Evolutionary conservation across 2,888 invertebrate genomes (phyloP), one percentile per base, ranked within the genome.

Genomic region (Galerucella calmariensis): DNA sequence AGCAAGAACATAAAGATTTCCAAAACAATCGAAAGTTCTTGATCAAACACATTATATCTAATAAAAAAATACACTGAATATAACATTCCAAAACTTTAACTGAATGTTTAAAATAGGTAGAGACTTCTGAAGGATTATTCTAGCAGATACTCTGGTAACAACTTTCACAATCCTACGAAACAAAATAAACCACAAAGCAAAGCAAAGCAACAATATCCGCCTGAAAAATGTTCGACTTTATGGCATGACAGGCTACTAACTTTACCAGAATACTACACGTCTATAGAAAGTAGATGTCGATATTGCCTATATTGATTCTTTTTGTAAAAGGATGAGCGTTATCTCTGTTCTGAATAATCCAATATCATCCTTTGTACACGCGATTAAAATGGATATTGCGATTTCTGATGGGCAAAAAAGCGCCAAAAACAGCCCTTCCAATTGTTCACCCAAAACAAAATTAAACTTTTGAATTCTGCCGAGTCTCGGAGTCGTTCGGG

Each of bases 391-490:
- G 69, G 62, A 74, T 69, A 74, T 69, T 74, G 69, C 53, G 66
- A 69, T 66, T 69, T 66, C 73, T 59, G 66, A 65, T 41, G 48
- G 27, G 48, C 24, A 63, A 73, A 72, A 72, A 72, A 72, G 48
- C 66, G 48, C 14, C 41, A 27, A 67, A 69, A 69, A 61, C 56
- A 53, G 66, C 74, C 53, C 67, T 51, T 63, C 56, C 67, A 67
- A 70, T 71, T 74, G 67, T 75, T 74, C 58, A 46, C 62, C 66
- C 51, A 46, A 73, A 75, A 73, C 70, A 69, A 70, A 75, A 75
- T 75, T 75, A 67, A 75, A 75, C 69, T 75, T 75, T 75, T 46
- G 69, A 56, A 75, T 72, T 69, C 66, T 66, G 72, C 56, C 65
- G 65, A 24, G 46, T 63, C 46, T 62, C 66, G 53, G 63, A 41